These are phyloP conservation scores for Neoseiulus cucumeris DNA, from an alignment of 1,140 invertebrate genomes.

Conservation along the genomic window DNA sequence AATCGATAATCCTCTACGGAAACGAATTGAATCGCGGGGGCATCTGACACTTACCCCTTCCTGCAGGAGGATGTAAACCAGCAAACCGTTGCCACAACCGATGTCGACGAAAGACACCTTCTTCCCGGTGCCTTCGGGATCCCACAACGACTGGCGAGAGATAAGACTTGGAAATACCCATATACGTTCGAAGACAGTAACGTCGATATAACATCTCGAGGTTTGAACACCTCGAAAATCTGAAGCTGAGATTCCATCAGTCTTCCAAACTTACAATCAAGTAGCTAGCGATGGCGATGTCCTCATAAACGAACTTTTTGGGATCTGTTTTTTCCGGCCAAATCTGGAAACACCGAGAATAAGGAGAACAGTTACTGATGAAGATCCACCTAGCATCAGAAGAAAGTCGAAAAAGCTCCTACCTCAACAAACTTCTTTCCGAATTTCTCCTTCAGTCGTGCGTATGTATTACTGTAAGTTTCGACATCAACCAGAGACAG, in stretches of 20 bases:
- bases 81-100: constrained; percentile 87
- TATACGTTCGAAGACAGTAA: not conserved
- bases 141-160: constrained; percentile 23
- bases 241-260: not conserved
- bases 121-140: constrained; percentile 23
- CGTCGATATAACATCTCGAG: not conserved
- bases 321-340: constrained; percentile 86
- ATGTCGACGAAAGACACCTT: constrained; percentile 55
- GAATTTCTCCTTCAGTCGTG: constrained; percentile 56
- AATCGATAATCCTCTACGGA: not conserved
- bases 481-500: constrained; percentile 43
- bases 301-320: constrained; percentile 85
- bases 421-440: constrained; percentile 44
- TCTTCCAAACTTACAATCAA: constrained; percentile 38
- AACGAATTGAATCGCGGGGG: constrained; percentile 1
- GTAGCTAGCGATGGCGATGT: constrained; percentile 82
- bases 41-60: constrained; percentile 40
- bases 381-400: not conserved
- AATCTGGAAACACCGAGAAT: constrained; percentile 23
- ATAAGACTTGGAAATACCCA: constrained; percentile 5
- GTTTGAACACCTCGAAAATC: too few species aligned
- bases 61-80: constrained; percentile 62
- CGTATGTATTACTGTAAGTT: constrained; percentile 49
- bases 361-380: constrained; percentile 22
- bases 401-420: constrained; percentile 16